Percentiles rank a stretch among this genome's conserved stretches.
These are phyloP conservation scores for Spea multiplicata DNA, from an alignment of 2,113 vertebrate species.

Conservation along the genomic window DNA sequence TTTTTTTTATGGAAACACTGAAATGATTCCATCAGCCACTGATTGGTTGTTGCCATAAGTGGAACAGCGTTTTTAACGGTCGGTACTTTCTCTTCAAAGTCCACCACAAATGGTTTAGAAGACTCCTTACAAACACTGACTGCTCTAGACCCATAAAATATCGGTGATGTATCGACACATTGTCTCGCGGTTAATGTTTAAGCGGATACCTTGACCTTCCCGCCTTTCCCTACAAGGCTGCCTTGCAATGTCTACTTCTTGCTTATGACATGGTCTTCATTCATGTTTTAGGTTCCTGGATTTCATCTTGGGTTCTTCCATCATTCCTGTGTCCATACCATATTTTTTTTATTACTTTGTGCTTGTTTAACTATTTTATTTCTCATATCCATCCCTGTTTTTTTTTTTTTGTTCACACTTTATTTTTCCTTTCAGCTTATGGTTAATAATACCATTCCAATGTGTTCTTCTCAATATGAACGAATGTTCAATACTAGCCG, in stretches of 20 bases:
- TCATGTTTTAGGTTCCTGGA: constrained; percentile 3
- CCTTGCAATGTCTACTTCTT: neutral
- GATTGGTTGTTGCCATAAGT: no score
- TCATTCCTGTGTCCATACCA: constrained; percentile 12
- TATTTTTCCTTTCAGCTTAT: constrained; percentile 53
- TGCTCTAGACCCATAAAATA: no score
- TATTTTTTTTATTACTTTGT: constrained; percentile 18
- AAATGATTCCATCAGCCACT: no score
- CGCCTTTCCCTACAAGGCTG: constrained; percentile 35
- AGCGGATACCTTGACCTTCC: neutral
- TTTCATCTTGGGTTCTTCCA: constrained; percentile 14
- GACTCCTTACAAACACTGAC: no score
- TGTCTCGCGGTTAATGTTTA: constrained; percentile 12
- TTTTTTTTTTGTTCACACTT: constrained; percentile 45
- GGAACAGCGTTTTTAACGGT: no score
- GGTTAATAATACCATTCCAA: constrained; percentile 50
- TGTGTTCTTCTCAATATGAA: constrained; percentile 51
- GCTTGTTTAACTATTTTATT: constrained; percentile 11
- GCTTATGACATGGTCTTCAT: constrained; percentile 21
- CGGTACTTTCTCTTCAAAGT: no score
- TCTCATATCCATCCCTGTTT: constrained; percentile 13
- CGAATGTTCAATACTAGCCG: constrained; percentile 50
- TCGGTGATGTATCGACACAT: neutral
- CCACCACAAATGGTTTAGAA: no score
- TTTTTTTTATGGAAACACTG: no score